Base-by-base conservation (phyloP, 2,113 vertebrate species). In the Psittacus erithacus region DNA sequence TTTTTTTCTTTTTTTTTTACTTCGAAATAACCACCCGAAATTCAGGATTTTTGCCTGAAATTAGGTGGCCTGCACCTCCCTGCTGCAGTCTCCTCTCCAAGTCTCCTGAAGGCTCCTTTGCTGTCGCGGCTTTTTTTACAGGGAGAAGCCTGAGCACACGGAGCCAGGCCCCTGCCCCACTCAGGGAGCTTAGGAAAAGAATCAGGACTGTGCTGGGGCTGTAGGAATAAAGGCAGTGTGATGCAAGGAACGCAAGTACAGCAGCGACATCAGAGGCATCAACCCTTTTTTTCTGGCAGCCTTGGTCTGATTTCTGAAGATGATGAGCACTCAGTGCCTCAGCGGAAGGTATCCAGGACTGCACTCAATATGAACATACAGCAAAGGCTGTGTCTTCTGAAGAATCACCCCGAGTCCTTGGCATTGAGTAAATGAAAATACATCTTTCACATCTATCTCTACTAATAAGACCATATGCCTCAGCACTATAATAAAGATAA, bases 91-190 rank as follows among this genome's bases (percentile, higher is more conserved):
- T 41, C 55, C 24, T 15, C 3, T 13, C 38, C 28, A 46, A 15
- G 18, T 59, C n/a, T 65, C 17, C 52, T 19, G 11, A 6, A 1
- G 24, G 22, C 11, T 88, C 14, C 49, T 81, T n/a, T 53, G 49
- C 80, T 9, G 3, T 38, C 0, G 0, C 59, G 29, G 24, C 27
- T 39, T 43, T 46, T 10, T 1, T n/a, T 28, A 19, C 0, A 0
- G 62, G 27, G 57, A n/a, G 33, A 29, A 41, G 13, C 18, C 31
- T 20, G 49, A 77, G 76, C 11, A 7, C 0, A 0, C 1, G 1
- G n/a, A 95, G 55, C 25, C 43, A 53, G 55, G 50, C 6, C 53
- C 24, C 59, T 31, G 63, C 38, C 53, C 43, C 0, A 0, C n/a
- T 28, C 31, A 4, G 50, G 33, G 22, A 63, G 15, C 29, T 53